These are phyloP conservation scores for Drosophila meridionalis DNA, from an alignment of 2,888 invertebrate species.

Conservation along the genomic window DNA sequence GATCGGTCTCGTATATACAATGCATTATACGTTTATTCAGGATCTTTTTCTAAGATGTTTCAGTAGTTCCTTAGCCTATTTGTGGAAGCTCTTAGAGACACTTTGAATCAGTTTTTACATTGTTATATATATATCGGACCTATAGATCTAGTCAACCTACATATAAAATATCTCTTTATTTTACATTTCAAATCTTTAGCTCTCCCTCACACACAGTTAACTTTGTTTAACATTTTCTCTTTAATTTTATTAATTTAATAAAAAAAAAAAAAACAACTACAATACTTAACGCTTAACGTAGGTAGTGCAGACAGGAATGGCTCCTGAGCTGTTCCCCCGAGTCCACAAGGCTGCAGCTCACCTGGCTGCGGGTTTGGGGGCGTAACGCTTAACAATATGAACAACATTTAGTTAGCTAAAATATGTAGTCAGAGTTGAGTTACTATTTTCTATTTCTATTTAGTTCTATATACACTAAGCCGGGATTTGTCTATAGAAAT, in stretches of 20 bases:
- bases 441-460: slow-evolving; percentile 38
- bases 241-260: slow-evolving; percentile 31
- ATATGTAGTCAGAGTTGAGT: slow-evolving; percentile 44
- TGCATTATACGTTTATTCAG: not conserved
- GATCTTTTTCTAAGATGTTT: not conserved
- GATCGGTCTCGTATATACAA: not conserved
- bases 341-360: slow-evolving; percentile 4
- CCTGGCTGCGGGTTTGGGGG: slow-evolving; percentile 14
- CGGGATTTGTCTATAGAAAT: slow-evolving; percentile 18
- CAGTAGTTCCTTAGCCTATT: not conserved
- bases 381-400: slow-evolving; percentile 50
- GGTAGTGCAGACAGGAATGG: not conserved
- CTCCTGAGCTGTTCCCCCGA: not conserved
- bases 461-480: slow-evolving; percentile 42
- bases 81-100: not conserved
- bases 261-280: slow-evolving; percentile 46
- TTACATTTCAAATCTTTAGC: not conserved
- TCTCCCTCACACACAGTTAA: not conserved
- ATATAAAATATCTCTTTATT: not conserved
- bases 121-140: not conserved
- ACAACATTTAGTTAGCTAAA: slow-evolving; percentile 52
- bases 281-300: slow-evolving; percentile 45
- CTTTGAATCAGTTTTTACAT: not conserved
- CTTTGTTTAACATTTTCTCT: slow-evolving; percentile 25
- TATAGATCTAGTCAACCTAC: not conserved